These are phyloP conservation scores for Thunnus maccoyii DNA, from an alignment of 2,113 vertebrate species.

Conservation along the genomic window DNA sequence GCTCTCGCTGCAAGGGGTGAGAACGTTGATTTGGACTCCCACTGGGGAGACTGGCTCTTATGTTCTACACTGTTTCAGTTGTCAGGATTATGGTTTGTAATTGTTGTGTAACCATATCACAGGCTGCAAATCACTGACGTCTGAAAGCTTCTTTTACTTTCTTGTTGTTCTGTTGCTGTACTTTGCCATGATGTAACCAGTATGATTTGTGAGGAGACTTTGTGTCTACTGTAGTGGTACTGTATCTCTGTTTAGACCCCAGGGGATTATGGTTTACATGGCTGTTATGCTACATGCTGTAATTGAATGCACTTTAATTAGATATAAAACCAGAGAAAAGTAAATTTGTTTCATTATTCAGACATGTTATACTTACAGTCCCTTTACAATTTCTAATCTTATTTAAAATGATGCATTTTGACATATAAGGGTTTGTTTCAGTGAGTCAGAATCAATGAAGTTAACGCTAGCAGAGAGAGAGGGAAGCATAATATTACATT, in stretches of 20 bases:
- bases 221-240: background rate
- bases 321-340: too few species aligned
- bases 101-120: conserved; percentile 51
- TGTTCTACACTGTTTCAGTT: conserved; percentile 59
- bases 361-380: background rate
- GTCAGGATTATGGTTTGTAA: conserved; percentile 53
- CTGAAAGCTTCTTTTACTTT: conserved; percentile 13
- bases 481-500: background rate
- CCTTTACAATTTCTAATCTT: background rate
- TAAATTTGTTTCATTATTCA: too few species aligned
- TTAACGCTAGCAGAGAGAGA: background rate
- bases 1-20: conserved; percentile 60
- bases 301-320: too few species aligned
- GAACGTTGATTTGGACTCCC: conserved; percentile 58
- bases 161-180: background rate
- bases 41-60: conserved; percentile 40
- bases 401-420: too few species aligned
- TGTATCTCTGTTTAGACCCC: background rate
- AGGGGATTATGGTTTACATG: background rate
- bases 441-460: background rate
- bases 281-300: background rate
- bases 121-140: conserved; percentile 12
- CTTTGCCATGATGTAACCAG: background rate
- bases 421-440: background rate
- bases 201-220: background rate